phyloP scores from a whole-genome alignment of 2,113 vertebrate species.

The Orycteropus afer region DNA sequence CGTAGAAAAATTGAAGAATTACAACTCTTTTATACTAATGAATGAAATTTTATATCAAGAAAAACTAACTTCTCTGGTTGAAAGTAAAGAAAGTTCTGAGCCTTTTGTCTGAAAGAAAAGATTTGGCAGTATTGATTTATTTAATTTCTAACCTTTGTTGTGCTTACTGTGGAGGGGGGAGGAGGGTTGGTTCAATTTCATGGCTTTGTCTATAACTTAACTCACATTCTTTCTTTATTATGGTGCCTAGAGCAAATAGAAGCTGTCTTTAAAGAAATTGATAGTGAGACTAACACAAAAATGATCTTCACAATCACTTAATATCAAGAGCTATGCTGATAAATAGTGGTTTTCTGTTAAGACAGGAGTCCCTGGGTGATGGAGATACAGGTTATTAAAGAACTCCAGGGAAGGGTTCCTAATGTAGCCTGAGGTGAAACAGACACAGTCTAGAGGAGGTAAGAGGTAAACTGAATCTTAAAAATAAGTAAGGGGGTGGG shows the following conservation, averaged over 20 bases:
- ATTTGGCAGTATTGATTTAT: neutral
- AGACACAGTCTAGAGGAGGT: neutral
- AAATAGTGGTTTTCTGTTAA: neutral
- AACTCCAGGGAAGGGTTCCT: neutral
- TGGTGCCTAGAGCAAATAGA: neutral
- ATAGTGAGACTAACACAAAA: neutral
- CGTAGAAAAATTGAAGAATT: conserved; percentile 2
- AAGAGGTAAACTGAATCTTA: neutral
- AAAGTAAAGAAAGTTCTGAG: neutral
- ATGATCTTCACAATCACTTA: neutral
- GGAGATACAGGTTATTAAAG: neutral
- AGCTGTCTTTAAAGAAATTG: neutral
- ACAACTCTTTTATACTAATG: neutral
- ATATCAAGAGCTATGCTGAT: neutral
- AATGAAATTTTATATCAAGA: neutral
- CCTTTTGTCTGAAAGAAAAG: neutral
- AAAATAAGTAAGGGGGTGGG: neutral
- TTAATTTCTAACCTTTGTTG: neutral
- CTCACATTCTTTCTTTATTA: neutral
- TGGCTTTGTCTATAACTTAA: neutral
- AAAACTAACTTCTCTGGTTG: neutral
- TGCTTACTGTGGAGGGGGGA: neutral
- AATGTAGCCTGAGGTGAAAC: neutral
- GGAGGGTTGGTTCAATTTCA: neutral
- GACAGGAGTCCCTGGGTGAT: neutral